Conservation (phyloP, 2,113 vertebrate species). For the Grammomys surdaster region DNA sequence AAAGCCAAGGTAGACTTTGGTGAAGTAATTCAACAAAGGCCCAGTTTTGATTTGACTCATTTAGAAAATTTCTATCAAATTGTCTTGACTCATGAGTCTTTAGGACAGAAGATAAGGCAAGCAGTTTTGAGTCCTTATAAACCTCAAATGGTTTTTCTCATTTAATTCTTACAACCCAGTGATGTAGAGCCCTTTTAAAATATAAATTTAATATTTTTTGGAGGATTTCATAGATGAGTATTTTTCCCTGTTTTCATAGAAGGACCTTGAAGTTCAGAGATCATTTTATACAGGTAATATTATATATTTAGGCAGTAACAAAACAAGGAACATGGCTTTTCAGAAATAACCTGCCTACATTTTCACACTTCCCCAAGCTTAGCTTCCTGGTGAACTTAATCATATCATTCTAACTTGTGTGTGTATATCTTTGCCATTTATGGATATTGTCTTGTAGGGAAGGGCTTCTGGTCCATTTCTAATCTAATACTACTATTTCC, state of each 20-base stretch:
- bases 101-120: slow-evolving; percentile 5
- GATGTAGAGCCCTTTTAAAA: background rate
- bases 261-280: background rate
- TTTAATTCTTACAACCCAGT: background rate
- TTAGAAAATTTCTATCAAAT: slow-evolving; percentile 23
- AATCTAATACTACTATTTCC: background rate
- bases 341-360: background rate
- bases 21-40: background rate
- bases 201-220: background rate
- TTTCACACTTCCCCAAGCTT: background rate
- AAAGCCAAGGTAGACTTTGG: background rate
- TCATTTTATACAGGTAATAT: background rate
- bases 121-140: background rate
- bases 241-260: background rate
- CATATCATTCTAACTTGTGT: background rate
- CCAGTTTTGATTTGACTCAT: background rate
- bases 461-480: background rate
- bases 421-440: background rate
- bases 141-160: background rate
- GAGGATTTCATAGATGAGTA: background rate
- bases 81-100: background rate
- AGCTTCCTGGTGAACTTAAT: background rate
- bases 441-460: background rate
- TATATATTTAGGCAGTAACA: background rate
- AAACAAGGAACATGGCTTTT: background rate